Evolutionary conservation across 1,140 invertebrate species (phyloP).

Genomic region (Aphaenogaster rudis): DNA sequence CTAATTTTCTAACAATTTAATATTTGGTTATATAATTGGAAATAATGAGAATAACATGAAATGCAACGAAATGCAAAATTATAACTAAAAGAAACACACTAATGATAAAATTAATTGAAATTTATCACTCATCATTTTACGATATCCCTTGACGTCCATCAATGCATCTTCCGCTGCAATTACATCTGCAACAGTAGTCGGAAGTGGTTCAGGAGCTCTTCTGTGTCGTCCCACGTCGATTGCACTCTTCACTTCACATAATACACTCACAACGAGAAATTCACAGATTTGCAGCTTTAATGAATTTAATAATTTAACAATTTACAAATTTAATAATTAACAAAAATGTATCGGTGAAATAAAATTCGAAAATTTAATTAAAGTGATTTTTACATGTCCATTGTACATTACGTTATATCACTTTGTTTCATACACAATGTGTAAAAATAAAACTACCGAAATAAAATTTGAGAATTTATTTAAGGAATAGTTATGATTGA

Average conservation of each 20-base stretch:
- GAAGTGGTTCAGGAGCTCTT: conserved; percentile 21
- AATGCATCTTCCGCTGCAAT: conserved; percentile 23
- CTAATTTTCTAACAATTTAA: conserved; percentile 16
- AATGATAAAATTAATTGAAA: conserved; percentile 18
- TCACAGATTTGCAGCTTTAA: background rate
- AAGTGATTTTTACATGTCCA: background rate
- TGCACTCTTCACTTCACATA: conserved; percentile 14
- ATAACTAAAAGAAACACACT: background rate
- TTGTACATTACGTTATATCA: background rate
- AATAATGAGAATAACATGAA: background rate
- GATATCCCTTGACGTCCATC: conserved; percentile 20
- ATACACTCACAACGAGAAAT: conserved; percentile 4
- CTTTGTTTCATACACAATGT: background rate
- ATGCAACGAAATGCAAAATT: background rate
- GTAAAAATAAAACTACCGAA: background rate
- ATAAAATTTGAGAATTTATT: background rate
- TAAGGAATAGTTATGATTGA: background rate
- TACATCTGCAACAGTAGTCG: conserved; percentile 19
- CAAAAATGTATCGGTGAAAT: background rate
- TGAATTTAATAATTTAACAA: background rate
- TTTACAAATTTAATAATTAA: background rate
- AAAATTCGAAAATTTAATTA: background rate
- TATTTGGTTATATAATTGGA: background rate
- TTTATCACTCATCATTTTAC: conserved; percentile 22
- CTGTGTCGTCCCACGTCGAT: conserved; percentile 24